Base-by-base conservation (phyloP, 2,888 invertebrate species). In the Pardosa pseudoannulata region DNA sequence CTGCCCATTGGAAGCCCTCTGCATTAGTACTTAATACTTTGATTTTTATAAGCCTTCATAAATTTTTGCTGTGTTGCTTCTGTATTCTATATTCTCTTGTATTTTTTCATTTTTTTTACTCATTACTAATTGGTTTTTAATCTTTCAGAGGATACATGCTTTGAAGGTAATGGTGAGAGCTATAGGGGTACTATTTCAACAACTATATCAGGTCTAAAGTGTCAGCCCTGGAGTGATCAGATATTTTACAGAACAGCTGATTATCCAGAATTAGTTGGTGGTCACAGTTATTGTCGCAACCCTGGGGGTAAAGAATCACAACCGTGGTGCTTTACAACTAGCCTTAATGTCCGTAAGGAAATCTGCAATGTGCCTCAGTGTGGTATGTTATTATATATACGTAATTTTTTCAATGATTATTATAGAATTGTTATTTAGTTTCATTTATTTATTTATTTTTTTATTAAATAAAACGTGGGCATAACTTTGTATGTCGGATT, bases 241-340 rank as follows among this genome's bases (percentile, higher is more conserved):
- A 94, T 96, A 90, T 94, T 94, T 90, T 93, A 95, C 1, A 94
- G 94, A 90, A 94, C 96, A 9, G 94, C 95, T 0, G 95, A 96
- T 88, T 95, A 95, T 91, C 96, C 96, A 0, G 97, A 97, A 91
- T 93, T 98, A 39, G 95, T 95, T 68, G 97, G 95, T 6, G 94
- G 95, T 23, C 97, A 97, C 91, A 97, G 96, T 90, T 97, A 95
- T 91, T 95, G 94, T 90, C 95, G 98, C 88, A 98, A 99, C 92
- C 98, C 98, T 41, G 96, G 96, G 29, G 95, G 95, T 36, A 92
- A 94, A 0, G 95, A 96, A 91, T 91, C 93, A 0, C 95, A 95
- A 89, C 98, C 98, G 0, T 99, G 98, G 96, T 99, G 98, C 92
- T 96, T 92, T 89, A 92, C 92, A n/a, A 90, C 91, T 56, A 90